Percentiles rank a stretch among this genome's conserved stretches.
Conservation (phyloP, 2,888 invertebrate genomes). For the Platypus cylindrus region DNA sequence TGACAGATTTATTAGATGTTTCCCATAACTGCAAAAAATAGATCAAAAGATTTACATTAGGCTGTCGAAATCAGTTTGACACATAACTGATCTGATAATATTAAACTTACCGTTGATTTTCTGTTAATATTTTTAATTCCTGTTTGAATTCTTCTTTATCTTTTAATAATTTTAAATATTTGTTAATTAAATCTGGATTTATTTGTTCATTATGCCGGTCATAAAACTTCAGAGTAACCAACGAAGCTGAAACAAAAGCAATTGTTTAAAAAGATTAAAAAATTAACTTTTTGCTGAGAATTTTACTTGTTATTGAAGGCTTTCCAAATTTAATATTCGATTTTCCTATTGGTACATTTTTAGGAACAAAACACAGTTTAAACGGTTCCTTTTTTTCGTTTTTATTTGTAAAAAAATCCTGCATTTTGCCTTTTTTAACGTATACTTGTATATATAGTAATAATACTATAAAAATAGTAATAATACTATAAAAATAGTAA, state of each 20-base stretch:
- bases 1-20: slow-evolving; percentile 31
- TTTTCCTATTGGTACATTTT: slow-evolving; percentile 20
- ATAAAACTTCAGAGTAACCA: slow-evolving; percentile 30
- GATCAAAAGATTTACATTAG: too few species aligned
- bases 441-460: background rate
- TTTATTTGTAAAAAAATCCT: too few species aligned
- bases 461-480: slow-evolving; percentile 8
- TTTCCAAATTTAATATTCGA: slow-evolving; percentile 23
- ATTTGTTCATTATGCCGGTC: slow-evolving; percentile 17
- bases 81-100: slow-evolving; percentile 1
- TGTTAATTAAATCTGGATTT: slow-evolving; percentile 20
- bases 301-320: slow-evolving; percentile 20
- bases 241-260: slow-evolving; percentile 23
- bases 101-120: slow-evolving; percentile 32
- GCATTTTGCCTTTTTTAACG: slow-evolving; percentile 4
- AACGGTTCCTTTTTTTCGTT: slow-evolving; percentile 23
- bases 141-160: slow-evolving; percentile 26
- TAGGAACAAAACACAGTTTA: slow-evolving; percentile 28
- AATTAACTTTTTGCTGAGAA: slow-evolving; percentile 1
- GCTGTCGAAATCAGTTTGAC: too few species aligned
- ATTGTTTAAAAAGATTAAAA: background rate
- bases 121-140: slow-evolving; percentile 27
- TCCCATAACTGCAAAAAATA: slow-evolving; percentile 31
- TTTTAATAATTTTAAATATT: slow-evolving; percentile 25
- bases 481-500: slow-evolving; percentile 1